phyloP scores from a whole-genome alignment of 2,113 vertebrate species.

The Dasyurus viverrinus region DNA sequence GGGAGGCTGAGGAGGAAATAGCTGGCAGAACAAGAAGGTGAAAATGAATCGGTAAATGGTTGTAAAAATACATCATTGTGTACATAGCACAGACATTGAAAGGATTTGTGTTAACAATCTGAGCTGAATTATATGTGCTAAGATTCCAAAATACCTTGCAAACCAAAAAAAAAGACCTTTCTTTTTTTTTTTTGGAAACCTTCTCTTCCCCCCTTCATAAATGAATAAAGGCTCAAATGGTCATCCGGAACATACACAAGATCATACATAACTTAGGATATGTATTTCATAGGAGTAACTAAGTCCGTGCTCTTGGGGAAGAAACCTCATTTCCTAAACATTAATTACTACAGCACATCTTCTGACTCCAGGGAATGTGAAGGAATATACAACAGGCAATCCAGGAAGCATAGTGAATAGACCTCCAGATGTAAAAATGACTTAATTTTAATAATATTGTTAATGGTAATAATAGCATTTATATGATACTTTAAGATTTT shows the following conservation, averaged over 20 bases:
- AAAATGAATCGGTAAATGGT: background rate
- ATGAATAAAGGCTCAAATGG: background rate
- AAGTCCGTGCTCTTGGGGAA: background rate
- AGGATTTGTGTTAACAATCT: background rate
- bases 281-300: too few species aligned
- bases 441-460: background rate
- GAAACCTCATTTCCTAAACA: background rate
- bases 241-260: background rate
- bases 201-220: background rate
- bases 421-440: background rate
- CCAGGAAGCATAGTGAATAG: background rate
- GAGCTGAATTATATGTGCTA: background rate
- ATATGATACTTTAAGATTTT: background rate
- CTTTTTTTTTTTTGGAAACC: too few species aligned
- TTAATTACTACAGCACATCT: background rate
- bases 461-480: background rate
- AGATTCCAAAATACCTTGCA: background rate
- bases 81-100: background rate
- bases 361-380: background rate
- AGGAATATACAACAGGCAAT: background rate
- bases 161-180: background rate
- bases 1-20: constrained; percentile 17
- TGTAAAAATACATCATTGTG: background rate
- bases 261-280: background rate
- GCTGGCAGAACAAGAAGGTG: constrained; percentile 13